phyloP scores from a whole-genome alignment of 2,797 vertebrate species.

The Melanotaenia nigrans region DNA sequence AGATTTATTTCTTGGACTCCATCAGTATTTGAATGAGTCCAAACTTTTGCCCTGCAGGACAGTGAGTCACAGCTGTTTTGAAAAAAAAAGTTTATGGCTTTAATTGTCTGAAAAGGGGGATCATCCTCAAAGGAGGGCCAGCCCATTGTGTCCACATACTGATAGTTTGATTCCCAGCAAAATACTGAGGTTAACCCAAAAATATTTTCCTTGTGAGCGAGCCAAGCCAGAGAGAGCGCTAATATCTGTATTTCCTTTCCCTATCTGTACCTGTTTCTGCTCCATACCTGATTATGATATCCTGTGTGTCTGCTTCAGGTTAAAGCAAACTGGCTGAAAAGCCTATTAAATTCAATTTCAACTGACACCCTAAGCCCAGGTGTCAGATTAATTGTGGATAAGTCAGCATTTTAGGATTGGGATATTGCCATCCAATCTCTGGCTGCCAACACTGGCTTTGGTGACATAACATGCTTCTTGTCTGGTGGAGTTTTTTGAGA shows the following conservation, averaged over 20 bases:
- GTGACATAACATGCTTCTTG: no score
- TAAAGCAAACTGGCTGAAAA: neutral
- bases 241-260: neutral
- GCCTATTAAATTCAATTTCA: no score
- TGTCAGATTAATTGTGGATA: no score
- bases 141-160: neutral
- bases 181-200: conserved; percentile 5
- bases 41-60: neutral
- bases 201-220: neutral
- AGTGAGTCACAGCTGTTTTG: conserved; percentile 9
- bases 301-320: no score
- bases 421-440: no score
- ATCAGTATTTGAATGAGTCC: neutral
- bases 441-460: no score
- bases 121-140: neutral
- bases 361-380: no score
- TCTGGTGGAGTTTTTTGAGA: no score
- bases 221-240: no score
- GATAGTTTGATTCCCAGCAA: neutral
- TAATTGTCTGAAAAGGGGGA: neutral
- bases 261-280: neutral
- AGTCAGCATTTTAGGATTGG: neutral
- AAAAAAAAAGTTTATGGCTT: neutral
- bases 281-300: neutral
- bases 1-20: conserved; percentile 16